Percentiles rank a stretch among this genome's conserved stretches.
These are phyloP conservation scores for Cephus runcator DNA, from an alignment of 2,888 invertebrate species.

Conservation along the genomic window DNA sequence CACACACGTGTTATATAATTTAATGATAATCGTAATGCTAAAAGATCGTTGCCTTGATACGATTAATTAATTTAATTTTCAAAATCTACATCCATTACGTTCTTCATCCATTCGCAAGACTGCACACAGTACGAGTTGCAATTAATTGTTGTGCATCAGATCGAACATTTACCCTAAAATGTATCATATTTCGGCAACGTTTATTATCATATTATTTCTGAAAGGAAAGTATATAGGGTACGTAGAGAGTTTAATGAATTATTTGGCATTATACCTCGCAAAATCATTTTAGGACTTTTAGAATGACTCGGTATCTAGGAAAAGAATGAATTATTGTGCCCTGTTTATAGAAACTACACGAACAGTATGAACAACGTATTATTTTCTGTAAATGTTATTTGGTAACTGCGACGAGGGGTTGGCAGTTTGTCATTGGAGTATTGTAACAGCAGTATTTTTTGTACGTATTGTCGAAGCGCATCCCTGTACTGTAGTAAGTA, in stretches of 20 bases:
- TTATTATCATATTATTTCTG: neutral
- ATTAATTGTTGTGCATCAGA: neutral
- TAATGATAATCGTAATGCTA: neutral
- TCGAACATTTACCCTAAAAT: neutral
- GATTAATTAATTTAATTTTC: neutral
- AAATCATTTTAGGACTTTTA: too few species aligned
- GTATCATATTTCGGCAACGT: neutral
- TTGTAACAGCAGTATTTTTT: conserved; percentile 33
- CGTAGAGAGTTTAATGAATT: too few species aligned
- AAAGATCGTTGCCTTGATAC: neutral
- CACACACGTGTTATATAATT: neutral
- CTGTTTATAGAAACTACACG: neutral
- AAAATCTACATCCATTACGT: neutral
- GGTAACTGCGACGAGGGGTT: neutral
- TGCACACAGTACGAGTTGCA: neutral
- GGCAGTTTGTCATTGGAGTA: conserved; percentile 21
- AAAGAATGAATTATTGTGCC: neutral
- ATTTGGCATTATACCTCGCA: too few species aligned
- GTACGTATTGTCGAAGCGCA: conserved; percentile 23
- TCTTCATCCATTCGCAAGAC: neutral
- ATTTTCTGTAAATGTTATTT: conserved; percentile 22
- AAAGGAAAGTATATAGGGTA: neutral
- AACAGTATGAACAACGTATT: conserved; percentile 6
- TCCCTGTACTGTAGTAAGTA: conserved; percentile 20
- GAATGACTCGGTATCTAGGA: too few species aligned